Base-by-base conservation (phyloP, 2,797 vertebrate genomes). In the Lagorchestes hirsutus region DNA sequence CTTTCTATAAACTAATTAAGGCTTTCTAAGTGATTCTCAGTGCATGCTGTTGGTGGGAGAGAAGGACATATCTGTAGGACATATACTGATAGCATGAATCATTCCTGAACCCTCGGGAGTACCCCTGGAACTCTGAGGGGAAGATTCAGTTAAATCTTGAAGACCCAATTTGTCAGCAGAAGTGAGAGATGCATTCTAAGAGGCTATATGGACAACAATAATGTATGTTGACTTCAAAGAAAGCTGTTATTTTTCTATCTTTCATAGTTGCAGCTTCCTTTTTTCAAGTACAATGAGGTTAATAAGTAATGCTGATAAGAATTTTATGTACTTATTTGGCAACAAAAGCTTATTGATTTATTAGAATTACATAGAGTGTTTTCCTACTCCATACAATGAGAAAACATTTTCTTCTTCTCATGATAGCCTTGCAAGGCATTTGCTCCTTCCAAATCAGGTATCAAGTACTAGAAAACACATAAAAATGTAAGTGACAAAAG, bases 351-450 rank as follows among this genome's bases (percentile, higher is more conserved):
- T 93, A 82, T 27, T 82, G 31, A 50, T 24, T 13, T 92, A 50
- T 16, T 74, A 29, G 12, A 97, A 93, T 92, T 95, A 91, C 62
- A 93, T 10, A 12, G 90, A 92, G 3, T 34, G 55, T 58, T 93
- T 93, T 92, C 91, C 56, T 10, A 92, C 29, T 92, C 91, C n/a
- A 54, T 90, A 92, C 87, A 95, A 93, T 46, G 67, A 24, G 18
- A 46, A 58, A 0, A 34, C 90, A 67, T 96, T 93, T 67, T 94
- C 57, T 22, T 93, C 55, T 58, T 67, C 55, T 34, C 54, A 22
- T 57, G 31, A 67, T 46, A 40, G n/a, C 2, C 40, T 9, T 82
- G 18, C n/a, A 82, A 46, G 74, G 9, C n/a, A 74, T 40, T 40
- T 40, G 16, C n/a, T 74, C 6, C n/a, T 74, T 74, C 67, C 74